A percentile compares a stretch with the other conserved stretches of the same genome.
Conservation (phyloP, 2,888 invertebrate genomes). For the Limnephilus auricula region DNA sequence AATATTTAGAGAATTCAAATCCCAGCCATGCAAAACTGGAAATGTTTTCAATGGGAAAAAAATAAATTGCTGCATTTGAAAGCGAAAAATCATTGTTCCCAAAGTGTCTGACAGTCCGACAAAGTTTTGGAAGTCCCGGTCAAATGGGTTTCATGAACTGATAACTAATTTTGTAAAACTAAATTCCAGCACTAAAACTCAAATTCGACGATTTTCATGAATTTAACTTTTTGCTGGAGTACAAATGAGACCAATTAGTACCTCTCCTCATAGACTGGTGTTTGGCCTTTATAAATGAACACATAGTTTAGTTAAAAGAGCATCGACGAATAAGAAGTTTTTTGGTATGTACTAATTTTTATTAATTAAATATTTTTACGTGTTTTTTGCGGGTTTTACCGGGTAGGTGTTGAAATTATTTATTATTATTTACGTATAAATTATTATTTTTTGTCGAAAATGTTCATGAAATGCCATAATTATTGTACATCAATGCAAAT, state of each 20-base stretch:
- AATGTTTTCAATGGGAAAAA: not conserved
- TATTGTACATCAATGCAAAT: no score
- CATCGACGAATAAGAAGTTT: not conserved
- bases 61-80: not conserved
- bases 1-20: not conserved
- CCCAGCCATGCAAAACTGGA: not conserved
- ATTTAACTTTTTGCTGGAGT: not conserved
- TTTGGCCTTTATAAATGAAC: not conserved
- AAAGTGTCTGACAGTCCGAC: not conserved
- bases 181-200: not conserved
- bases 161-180: not conserved
- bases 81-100: not conserved
- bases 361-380: not conserved
- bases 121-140: not conserved
- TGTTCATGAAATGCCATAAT: no score
- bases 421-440: not conserved
- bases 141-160: not conserved
- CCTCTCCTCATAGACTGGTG: not conserved
- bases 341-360: no score
- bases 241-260: not conserved
- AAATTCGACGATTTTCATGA: not conserved
- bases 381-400: not conserved
- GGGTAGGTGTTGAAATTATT: not conserved
- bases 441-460: not conserved
- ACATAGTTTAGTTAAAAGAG: not conserved